These are phyloP conservation scores for Hydraecia micacea DNA, from an alignment of 2,888 invertebrate genomes.

Conservation along the genomic window DNA sequence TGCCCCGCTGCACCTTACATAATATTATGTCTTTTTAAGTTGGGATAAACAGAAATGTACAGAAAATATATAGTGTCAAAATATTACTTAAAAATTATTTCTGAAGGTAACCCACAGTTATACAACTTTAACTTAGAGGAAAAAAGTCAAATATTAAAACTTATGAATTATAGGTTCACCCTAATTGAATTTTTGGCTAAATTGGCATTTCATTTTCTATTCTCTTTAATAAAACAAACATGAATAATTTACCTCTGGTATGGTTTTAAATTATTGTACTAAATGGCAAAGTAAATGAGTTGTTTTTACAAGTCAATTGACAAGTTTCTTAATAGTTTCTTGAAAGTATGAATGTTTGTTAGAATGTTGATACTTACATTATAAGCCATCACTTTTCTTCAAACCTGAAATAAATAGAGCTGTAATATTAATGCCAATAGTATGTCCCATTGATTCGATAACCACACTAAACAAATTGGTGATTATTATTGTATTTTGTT, in stretches of 20 bases:
- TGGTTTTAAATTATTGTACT: not conserved
- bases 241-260: not conserved
- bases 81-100: not conserved
- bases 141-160: not conserved
- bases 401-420: constrained; percentile 51
- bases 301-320: not conserved
- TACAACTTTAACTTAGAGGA: not conserved
- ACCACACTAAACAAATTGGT: not conserved
- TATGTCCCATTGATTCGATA: not conserved
- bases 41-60: not conserved
- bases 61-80: not conserved
- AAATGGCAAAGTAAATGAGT: not conserved
- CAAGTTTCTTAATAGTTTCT: not conserved
- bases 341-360: not conserved
- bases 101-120: not conserved
- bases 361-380: constrained; percentile 71
- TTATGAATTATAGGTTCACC: not conserved
- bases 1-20: no score
- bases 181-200: not conserved
- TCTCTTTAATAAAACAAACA: not conserved
- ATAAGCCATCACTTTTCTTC: constrained; percentile 67
- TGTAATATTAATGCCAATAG: not conserved
- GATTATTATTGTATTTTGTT: constrained; percentile 1
- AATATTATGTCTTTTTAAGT: not conserved
- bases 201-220: not conserved